Evolutionary conservation across 2,113 vertebrate genomes (phyloP).

Genomic region (Odobenus rosmarus): DNA sequence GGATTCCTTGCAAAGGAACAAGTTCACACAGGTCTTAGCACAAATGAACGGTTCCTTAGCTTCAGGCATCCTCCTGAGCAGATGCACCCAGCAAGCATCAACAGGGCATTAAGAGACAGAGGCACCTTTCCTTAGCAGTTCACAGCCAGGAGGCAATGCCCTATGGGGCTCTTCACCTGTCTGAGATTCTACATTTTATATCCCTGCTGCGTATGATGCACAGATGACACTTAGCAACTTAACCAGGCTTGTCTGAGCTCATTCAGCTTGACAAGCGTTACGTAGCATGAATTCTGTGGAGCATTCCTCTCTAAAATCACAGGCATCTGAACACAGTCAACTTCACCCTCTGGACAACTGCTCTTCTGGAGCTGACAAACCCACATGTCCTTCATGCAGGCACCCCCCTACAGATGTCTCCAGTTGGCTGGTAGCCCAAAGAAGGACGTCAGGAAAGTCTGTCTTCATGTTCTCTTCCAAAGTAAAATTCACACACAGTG

Average conservation of each 20-base stretch:
- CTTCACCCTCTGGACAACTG: neutral
- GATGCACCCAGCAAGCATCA: neutral
- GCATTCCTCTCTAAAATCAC: rapidly evolving
- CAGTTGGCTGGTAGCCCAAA: neutral
- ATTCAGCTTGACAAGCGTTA: too few relatives aligned
- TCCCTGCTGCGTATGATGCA: neutral
- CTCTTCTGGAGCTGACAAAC: neutral
- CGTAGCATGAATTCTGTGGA: rapidly evolving
- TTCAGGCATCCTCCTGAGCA: neutral
- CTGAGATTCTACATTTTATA: neutral
- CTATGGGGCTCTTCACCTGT: neutral
- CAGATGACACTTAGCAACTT: neutral
- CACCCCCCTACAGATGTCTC: too few relatives aligned
- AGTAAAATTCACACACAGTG: neutral
- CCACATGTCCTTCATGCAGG: rapidly evolving
- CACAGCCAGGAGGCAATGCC: neutral
- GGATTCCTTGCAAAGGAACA: neutral
- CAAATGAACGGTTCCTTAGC: neutral
- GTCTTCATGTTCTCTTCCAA: neutral
- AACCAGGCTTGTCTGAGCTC: neutral
- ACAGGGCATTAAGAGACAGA: neutral
- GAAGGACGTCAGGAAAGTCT: neutral
- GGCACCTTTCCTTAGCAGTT: neutral
- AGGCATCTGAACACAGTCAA: neutral
- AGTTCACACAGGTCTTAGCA: neutral